Evolutionary conservation across 1,140 invertebrate species (phyloP), one percentile per base, ranked within the genome.

Genomic region (Macrobrachium nipponense): DNA sequence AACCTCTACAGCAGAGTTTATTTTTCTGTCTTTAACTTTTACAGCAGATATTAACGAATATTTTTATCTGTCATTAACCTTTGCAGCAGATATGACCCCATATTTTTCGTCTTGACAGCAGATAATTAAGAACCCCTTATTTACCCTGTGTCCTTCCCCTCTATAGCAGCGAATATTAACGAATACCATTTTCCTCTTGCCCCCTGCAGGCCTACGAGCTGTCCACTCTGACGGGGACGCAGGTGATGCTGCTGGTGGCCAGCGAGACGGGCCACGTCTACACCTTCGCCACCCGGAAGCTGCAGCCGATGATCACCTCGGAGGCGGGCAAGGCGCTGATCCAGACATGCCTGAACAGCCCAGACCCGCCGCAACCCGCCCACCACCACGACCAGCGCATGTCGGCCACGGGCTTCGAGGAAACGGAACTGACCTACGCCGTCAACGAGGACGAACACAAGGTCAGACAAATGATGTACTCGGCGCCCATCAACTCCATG

Each of bases 191-290:
- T n/a, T n/a, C n/a, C n/a, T n/a, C n/a, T n/a, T n/a, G n/a, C n/a
- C n/a, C n/a, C n/a, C n/a, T n/a, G n/a, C n/a, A 99, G 98, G 98
- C 98, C 23, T 99, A 99, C 93, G 99, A 99, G 92, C 92, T 99
- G 90, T 99, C 98, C 83, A 99, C 98, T 82, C 91, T 99, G 91
- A 99, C 99, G 72, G 98, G 99, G 18, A 99, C 99, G 17, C 98
- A 99, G 93, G 98, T 99, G 91, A 99, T 98, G 97, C 92, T 98
- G 80, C 92, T 98, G 90, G 97, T 98, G 81, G 97, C 97, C 58
- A 97, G 96, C 60, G 97, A 98, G 92, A 98, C 97, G 17, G 97
- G 98, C 7, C 99, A 99, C 93, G 98, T 99, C 89, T 99, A 99
- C 92, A 99, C 99, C 75, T 99, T 99, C 93, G 98, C 99, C 59